phyloP scores from a whole-genome alignment of 2,888 invertebrate genomes.

The Hanleya hanleyi region DNA sequence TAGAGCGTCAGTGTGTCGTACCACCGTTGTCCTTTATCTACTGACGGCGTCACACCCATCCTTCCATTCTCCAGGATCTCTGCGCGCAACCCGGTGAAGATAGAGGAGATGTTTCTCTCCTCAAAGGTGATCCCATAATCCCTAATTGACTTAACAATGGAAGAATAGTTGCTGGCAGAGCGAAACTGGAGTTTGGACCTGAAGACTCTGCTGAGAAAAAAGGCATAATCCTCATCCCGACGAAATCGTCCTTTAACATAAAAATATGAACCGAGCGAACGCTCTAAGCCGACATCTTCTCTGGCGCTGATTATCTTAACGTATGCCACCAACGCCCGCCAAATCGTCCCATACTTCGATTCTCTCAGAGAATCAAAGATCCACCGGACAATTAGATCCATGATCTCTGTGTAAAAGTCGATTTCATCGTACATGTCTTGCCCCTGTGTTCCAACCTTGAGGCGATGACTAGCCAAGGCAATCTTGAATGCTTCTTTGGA shows the following conservation, averaged over 20 bases:
- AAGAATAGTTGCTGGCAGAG: conserved; percentile 87
- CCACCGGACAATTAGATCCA: background rate
- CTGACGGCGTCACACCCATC: conserved; percentile 79
- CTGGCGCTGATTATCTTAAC: background rate
- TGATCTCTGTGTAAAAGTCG: background rate
- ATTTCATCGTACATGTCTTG: background rate
- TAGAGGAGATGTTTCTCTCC: conserved; percentile 62
- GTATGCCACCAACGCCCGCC: background rate
- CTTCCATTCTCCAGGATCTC: conserved; percentile 65
- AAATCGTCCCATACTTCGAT: background rate
- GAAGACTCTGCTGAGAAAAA: conserved; percentile 87
- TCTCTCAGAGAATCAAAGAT: background rate
- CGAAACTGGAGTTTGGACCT: conserved; percentile 87
- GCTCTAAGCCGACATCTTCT: conserved; percentile 82
- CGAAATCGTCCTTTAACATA: conserved; percentile 84
- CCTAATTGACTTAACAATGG: conserved; percentile 81
- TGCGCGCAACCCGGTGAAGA: conserved; percentile 23
- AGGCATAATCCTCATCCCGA: conserved; percentile 81
- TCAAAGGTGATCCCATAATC: conserved; percentile 79
- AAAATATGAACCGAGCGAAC: conserved; percentile 90
- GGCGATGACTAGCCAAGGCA: background rate
- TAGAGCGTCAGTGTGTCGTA: conserved; percentile 87
- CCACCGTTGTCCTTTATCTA: conserved; percentile 84
- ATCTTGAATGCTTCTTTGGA: background rate
- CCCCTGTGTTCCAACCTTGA: background rate